A percentile compares a stretch with the other conserved stretches of the same genome.
These are phyloP conservation scores for Malachius bipustulatus DNA, from an alignment of 2,888 invertebrate species.

Conservation along the genomic window DNA sequence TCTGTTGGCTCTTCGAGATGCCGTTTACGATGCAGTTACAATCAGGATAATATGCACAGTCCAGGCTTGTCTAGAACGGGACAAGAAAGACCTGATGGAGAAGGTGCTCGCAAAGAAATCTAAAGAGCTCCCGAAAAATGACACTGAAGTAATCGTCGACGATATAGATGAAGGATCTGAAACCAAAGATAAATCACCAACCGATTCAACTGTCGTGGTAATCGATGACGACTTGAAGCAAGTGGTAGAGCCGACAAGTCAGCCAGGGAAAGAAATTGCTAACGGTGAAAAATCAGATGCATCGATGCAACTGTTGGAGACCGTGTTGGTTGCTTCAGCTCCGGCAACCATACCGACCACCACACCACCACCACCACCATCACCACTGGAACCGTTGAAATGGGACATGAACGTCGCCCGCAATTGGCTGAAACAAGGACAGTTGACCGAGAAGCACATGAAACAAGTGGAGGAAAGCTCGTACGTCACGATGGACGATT, in stretches of 20 bases:
- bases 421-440: conserved; percentile 1
- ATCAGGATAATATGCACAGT: too few species aligned
- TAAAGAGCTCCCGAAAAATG: too few species aligned
- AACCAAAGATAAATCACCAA: conserved; percentile 13
- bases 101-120: too few species aligned
- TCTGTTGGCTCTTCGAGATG: conserved; percentile 69
- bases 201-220: conserved; percentile 15
- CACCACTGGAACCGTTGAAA: conserved; percentile 46
- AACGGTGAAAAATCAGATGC: conserved; percentile 9
- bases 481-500: conserved; percentile 63
- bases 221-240: conserved; percentile 16
- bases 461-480: conserved; percentile 41
- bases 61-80: too few species aligned
- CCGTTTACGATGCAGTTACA: too few species aligned
- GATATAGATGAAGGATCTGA: conserved; percentile 15
- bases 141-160: conserved; percentile 24
- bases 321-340: neutral
- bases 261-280: conserved; percentile 14
- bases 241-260: conserved; percentile 15
- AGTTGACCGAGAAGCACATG: conserved; percentile 9
- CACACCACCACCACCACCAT: conserved; percentile 18
- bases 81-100: too few species aligned
- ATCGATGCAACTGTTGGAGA: conserved; percentile 7
- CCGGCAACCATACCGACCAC: neutral
- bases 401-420: conserved; percentile 38